Evolutionary conservation across 2,113 vertebrate species (phyloP).

Genomic region (Nothocercus julius): DNA sequence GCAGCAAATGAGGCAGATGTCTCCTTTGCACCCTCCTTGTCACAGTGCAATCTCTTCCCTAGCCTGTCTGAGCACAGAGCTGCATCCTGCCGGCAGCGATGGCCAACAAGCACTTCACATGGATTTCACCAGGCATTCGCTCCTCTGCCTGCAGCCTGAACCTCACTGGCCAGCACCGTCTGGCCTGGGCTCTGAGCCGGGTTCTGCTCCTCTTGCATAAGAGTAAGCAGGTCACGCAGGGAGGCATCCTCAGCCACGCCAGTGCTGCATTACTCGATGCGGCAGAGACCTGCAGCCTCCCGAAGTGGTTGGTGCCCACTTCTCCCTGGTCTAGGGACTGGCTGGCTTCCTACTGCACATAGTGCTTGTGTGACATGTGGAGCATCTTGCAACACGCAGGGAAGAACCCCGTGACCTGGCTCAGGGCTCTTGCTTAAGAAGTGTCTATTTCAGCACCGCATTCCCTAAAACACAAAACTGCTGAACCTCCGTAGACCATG

Average conservation of each 20-base stretch:
- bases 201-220: background rate
- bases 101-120: too few species aligned
- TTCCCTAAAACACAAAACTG: background rate
- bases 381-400: background rate
- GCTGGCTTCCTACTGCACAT: background rate
- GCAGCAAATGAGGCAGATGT: background rate
- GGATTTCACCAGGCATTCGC: background rate
- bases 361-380: background rate
- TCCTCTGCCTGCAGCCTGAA: background rate
- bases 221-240: too few species aligned
- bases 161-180: too few species aligned
- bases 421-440: background rate
- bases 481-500: background rate
- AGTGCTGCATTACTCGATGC: background rate
- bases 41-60: accelerated
- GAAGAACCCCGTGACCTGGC: background rate
- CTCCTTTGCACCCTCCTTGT: background rate
- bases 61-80: background rate
- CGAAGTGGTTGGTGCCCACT: accelerated
- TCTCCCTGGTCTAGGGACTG: background rate
- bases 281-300: background rate
- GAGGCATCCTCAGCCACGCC: background rate
- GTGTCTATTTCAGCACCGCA: background rate
- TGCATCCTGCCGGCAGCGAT: background rate
- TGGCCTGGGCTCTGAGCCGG: too few species aligned